Evolutionary conservation across 1,140 invertebrate genomes (phyloP).

Genomic region (Leptinotarsa lineolata): DNA sequence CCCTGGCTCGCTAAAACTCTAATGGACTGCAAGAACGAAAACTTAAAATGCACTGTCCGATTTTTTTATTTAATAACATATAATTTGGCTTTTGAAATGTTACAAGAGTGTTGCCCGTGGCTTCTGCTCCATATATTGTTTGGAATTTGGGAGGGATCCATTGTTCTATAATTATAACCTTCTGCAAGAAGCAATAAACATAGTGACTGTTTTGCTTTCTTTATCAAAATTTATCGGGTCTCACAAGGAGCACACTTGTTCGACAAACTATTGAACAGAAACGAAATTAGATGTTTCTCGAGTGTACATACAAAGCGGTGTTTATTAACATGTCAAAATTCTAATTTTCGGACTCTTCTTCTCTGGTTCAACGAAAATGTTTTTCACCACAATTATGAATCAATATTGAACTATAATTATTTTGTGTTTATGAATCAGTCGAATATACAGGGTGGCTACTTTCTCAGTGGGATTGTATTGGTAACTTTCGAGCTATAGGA

Average conservation of each 20-base stretch:
- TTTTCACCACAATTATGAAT: no score
- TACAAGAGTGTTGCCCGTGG: conserved; percentile 40
- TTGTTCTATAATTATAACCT: conserved; percentile 48
- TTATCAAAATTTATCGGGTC: background rate
- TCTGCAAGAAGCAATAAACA: conserved; percentile 32
- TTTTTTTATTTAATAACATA: conserved; percentile 48
- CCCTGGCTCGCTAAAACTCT: conserved; percentile 18
- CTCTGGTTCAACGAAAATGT: no score
- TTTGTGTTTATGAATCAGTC: no score
- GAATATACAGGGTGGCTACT: no score
- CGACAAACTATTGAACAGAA: no score
- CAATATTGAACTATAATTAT: no score
- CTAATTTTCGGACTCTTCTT: no score
- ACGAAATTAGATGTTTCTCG: no score
- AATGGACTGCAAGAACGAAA: conserved; percentile 24
- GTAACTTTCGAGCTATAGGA: no score
- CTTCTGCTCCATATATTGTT: conserved; percentile 43
- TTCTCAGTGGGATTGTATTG: no score
- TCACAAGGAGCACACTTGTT: background rate
- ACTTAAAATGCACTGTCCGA: conserved; percentile 19
- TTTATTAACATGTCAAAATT: no score
- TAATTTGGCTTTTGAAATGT: conserved; percentile 48
- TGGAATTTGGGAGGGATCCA: conserved; percentile 42
- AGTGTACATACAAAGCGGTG: no score
- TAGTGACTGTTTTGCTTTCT: background rate